Evolutionary conservation across 1,140 invertebrate species (phyloP).

Genomic region (Choristoneura fumiferana): DNA sequence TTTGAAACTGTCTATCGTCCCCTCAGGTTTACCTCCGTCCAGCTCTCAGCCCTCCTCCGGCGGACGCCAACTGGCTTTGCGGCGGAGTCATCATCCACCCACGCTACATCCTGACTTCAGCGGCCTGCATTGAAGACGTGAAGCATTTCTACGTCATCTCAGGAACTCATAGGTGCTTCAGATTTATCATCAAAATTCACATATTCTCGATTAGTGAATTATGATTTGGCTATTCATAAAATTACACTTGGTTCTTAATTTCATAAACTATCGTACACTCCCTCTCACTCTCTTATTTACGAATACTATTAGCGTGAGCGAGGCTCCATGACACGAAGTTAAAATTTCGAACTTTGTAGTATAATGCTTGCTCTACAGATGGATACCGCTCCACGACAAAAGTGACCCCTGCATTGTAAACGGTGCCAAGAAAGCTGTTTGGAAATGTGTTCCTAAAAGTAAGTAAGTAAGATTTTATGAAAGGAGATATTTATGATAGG

Average conservation of each 20-base stretch:
- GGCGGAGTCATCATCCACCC: constrained; percentile 58
- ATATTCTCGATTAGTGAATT: too few relatives aligned
- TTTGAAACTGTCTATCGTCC: too few relatives aligned
- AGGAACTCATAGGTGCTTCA: constrained; percentile 46
- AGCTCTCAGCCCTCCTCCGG: constrained; percentile 12
- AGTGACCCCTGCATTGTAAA: constrained; percentile 43
- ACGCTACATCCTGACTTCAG: constrained; percentile 53
- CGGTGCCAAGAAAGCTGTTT: constrained; percentile 47
- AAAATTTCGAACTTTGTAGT: not conserved
- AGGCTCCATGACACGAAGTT: too few relatives aligned
- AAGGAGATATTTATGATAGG: too few relatives aligned
- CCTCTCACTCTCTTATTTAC: too few relatives aligned
- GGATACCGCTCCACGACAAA: constrained; percentile 25
- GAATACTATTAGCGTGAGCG: too few relatives aligned
- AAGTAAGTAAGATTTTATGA: too few relatives aligned
- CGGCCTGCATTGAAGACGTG: constrained; percentile 60
- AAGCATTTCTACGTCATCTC: constrained; percentile 59
- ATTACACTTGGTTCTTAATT: too few relatives aligned
- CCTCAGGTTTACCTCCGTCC: constrained; percentile 49
- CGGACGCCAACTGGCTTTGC: constrained; percentile 51
- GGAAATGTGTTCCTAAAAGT: constrained; percentile 55
- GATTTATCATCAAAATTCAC: too few relatives aligned
- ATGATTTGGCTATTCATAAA: too few relatives aligned
- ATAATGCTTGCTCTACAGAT: constrained; percentile 27
- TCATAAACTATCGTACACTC: too few relatives aligned